Conservation (phyloP, 2,797 vertebrate species). For the Micropoecilia bifurca region DNA sequence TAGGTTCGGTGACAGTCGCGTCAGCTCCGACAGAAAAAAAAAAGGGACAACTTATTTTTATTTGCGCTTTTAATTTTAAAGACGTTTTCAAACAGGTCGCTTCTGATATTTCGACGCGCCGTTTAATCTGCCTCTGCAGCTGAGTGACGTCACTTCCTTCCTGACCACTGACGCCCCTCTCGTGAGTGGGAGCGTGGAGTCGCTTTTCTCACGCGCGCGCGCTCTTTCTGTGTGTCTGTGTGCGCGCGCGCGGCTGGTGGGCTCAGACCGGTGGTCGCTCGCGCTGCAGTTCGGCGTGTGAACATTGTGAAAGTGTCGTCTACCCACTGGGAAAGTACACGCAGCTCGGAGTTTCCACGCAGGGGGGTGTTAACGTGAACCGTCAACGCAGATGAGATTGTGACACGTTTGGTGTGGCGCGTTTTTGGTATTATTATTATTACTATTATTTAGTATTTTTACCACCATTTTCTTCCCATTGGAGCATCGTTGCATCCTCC, state of each 20-base stretch:
- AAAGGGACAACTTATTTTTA: neutral
- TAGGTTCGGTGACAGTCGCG: slow-evolving; percentile 1
- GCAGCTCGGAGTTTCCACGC: slow-evolving; percentile 60
- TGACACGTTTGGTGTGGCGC: neutral
- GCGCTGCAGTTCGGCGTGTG: too few relatives aligned
- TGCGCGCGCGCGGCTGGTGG: slow-evolving; percentile 2
- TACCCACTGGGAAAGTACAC: slow-evolving; percentile 75
- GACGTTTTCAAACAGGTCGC: neutral
- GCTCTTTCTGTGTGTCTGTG: neutral
- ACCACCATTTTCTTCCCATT: too few relatives aligned
- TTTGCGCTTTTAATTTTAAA: neutral
- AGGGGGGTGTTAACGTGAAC: slow-evolving; percentile 18
- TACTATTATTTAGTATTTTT: too few relatives aligned
- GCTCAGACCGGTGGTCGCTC: slow-evolving; percentile 38
- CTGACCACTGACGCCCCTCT: slow-evolving; percentile 9
- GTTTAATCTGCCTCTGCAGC: neutral
- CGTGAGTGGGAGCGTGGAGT: slow-evolving; percentile 7
- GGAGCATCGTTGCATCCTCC: too few relatives aligned
- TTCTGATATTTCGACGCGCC: neutral
- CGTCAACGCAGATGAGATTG: neutral
- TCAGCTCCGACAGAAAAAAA: slow-evolving; percentile 6
- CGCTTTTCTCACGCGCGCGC: neutral
- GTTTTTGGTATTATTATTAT: neutral
- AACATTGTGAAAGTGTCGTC: slow-evolving; percentile 13
- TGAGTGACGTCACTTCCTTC: slow-evolving; percentile 60